A percentile compares a stretch with the other conserved stretches of the same genome.
Evolutionary conservation across 2,888 invertebrate genomes (phyloP).

Genomic region (Hirtodrosophila alboralis): DNA sequence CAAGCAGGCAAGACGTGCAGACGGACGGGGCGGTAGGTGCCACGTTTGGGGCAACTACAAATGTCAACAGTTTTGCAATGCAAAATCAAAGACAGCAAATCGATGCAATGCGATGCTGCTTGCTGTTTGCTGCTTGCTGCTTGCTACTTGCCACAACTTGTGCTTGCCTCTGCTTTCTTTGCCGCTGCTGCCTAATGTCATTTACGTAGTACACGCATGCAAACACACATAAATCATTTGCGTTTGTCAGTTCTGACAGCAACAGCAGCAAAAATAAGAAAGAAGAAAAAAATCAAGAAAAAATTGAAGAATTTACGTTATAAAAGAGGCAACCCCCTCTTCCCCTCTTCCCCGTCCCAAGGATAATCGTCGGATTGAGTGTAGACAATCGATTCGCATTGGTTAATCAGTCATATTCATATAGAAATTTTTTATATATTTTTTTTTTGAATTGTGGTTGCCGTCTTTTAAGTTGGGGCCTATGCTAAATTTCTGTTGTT

Average conservation of each 20-base stretch:
- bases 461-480: conserved; percentile 8
- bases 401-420: conserved; percentile 73
- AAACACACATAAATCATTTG: conserved; percentile 82
- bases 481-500: conserved; percentile 15
- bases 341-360: conserved; percentile 6
- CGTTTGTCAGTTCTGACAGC: conserved; percentile 81
- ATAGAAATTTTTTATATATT: not conserved
- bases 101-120: conserved; percentile 39
- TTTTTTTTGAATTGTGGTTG: conserved; percentile 9
- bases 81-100: conserved; percentile 58
- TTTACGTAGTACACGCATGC: conserved; percentile 72
- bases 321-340: conserved; percentile 20
- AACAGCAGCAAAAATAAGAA: conserved; percentile 46
- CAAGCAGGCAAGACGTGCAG: conserved; percentile 4
- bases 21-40: conserved; percentile 4
- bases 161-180: conserved; percentile 1
- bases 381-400: conserved; percentile 72
- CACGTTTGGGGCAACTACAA: conserved; percentile 35
- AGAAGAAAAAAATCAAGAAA: conserved; percentile 21
- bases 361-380: conserved; percentile 63
- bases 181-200: conserved; percentile 70
- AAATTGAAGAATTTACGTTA: conserved; percentile 46
- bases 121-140: conserved; percentile 14
- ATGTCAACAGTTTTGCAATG: conserved; percentile 64
- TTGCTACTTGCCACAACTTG: conserved; percentile 3